Evolutionary conservation across 2,797 vertebrate genomes (phyloP).

Genomic region (Gymnothorax reevesii): DNA sequence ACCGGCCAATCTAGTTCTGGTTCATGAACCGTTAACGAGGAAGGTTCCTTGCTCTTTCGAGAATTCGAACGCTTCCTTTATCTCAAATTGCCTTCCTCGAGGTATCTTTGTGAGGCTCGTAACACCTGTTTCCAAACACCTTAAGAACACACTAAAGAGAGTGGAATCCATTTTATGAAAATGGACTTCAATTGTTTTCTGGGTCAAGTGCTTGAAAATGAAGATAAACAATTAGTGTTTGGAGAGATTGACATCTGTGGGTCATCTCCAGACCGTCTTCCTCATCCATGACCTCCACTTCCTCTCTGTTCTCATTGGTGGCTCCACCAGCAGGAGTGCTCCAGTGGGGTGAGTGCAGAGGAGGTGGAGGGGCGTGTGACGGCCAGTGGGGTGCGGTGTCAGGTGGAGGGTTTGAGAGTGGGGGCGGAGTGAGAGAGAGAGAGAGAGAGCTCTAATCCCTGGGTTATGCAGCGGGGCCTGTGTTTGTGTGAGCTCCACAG

Average conservation of each 20-base stretch:
- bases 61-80: too few species aligned
- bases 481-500: slow-evolving; percentile 79
- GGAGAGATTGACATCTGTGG: not conserved
- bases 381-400: not conserved
- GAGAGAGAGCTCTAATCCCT: slow-evolving; percentile 70
- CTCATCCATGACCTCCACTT: not conserved
- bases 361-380: not conserved
- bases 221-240: too few species aligned
- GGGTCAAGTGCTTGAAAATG: too few species aligned
- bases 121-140: too few species aligned
- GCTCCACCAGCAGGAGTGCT: not conserved
- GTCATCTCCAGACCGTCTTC: not conserved
- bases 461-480: slow-evolving; percentile 80
- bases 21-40: too few species aligned
- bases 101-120: too few species aligned
- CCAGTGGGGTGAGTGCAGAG: not conserved
- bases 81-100: too few species aligned
- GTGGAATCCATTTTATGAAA: too few species aligned
- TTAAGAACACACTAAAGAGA: too few species aligned
- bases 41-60: too few species aligned
- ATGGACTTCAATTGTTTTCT: too few species aligned
- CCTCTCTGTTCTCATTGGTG: slow-evolving; percentile 16
- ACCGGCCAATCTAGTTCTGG: too few species aligned
- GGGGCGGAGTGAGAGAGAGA: slow-evolving; percentile 26
- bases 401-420: slow-evolving; percentile 23